These are phyloP conservation scores for Periophthalmus modestus DNA, from an alignment of 2,113 vertebrate species.

Conservation along the genomic window DNA sequence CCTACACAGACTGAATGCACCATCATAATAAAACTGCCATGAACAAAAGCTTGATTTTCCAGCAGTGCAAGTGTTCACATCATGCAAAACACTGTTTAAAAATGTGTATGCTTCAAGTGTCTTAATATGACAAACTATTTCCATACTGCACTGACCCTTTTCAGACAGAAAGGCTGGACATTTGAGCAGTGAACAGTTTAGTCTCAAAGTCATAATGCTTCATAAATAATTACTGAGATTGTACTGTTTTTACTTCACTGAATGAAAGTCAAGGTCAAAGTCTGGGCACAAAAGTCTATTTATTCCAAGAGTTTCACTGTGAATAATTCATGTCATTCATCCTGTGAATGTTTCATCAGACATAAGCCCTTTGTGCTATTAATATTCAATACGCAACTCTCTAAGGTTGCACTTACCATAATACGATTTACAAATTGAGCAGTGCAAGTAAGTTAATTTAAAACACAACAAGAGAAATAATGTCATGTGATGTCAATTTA, in stretches of 20 bases:
- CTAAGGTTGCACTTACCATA: slow-evolving; percentile 14
- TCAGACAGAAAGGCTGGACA: neutral
- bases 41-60: neutral
- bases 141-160: neutral
- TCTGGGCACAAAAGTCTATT: slow-evolving; percentile 18
- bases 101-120: neutral
- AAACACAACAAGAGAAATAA: slow-evolving; percentile 16
- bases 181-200: neutral
- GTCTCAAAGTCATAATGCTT: no score
- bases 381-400: slow-evolving; percentile 31
- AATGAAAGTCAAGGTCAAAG: slow-evolving; percentile 63
- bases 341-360: slow-evolving; percentile 26
- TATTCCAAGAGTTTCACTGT: slow-evolving; percentile 28
- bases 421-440: slow-evolving; percentile 37
- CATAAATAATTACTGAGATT: slow-evolving; percentile 35
- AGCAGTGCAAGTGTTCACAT: neutral
- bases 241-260: slow-evolving; percentile 48
- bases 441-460: slow-evolving; percentile 13
- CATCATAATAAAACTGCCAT: neutral
- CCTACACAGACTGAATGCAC: neutral
- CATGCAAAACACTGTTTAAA: neutral
- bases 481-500: slow-evolving; percentile 23
- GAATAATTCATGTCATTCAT: slow-evolving; percentile 52
- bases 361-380: slow-evolving; percentile 2
- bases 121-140: neutral